Base-by-base conservation (phyloP, 2,797 vertebrate genomes). In the Picus viridis region DNA sequence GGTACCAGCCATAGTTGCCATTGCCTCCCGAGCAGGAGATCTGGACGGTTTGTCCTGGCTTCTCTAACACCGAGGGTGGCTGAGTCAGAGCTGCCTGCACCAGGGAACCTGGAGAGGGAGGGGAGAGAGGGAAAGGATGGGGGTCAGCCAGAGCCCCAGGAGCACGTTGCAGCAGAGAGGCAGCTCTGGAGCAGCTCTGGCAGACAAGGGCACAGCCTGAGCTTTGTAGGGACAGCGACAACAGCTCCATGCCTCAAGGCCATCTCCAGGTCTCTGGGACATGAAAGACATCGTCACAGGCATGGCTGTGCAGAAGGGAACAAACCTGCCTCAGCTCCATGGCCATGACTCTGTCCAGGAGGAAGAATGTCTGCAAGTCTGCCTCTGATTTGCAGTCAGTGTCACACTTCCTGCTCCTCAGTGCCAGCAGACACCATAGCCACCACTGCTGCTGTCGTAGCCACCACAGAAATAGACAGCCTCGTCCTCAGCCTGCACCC, bases 211-310 rank as follows among this genome's bases (percentile, higher is more conserved):
- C 22, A 12, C 22, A 16, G 2, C 7, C 18, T 5, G 29, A 41
- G 6, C 4, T 54, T 32, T 34, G 17, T 17, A 9, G 4, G 49
- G 27, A 58, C 15, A 20, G 12, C 18, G 4, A 64, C 6, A 34
- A n/a, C 0, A 9, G 20, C 8, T 23, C 49, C 22, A 6, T 51
- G 11, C 49, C 20, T 49, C 49, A 51, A 51, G 23, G 22, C 23
- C 49, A 51, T 4, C 10, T 26, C 3, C 20, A 16, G 2, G 29
- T 3, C 30, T 19, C 13, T 32, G 5, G 12, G 19, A 49, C 7
- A 32, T 1, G 2, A 64, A 51, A 43, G 6, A 49, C 7, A 29
- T 43, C 24, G 22, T 49, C 7, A 2, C 0, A 41, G 15, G 7
- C 18, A 10, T 36, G 36, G 36, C 10, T 36, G 36, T 36, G 36